Evolutionary conservation across 2,797 vertebrate species (phyloP), one percentile per base, ranked within the genome.

Genomic region (Gallinago stenura): DNA sequence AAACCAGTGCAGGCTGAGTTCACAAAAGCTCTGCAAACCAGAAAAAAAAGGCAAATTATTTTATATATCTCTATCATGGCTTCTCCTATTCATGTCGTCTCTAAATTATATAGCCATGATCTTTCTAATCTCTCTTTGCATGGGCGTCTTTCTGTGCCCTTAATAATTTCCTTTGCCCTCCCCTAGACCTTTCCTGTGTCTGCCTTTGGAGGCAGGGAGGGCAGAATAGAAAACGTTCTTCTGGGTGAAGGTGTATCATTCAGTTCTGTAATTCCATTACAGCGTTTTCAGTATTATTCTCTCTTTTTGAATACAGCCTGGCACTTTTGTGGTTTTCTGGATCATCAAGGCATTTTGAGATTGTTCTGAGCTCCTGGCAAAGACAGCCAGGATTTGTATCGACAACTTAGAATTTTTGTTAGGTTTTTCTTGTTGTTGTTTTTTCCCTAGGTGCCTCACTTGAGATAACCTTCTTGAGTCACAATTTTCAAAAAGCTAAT

Each of bases 111-210:
- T 70, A 82, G 54, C 80, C 79, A 88, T 90, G 89, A 97, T 97
- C 96, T 94, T 95, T 93, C 96, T 96, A 96, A 95, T 95, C 96
- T 97, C 87, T 90, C 91, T 92, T 93, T 58, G 56, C 93, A 90
- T 90, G 85, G 93, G 41, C 0, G 61, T 88, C 39, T 95, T 94
- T 86, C 95, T 82, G 22, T 88, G 91, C 58, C 87, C 83, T 95
- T 94, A 96, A 95, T 97, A 31, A 96, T 95, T 95, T 95, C 83
- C 80, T 93, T 41, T 97, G 96, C 94, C 91, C 93, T 93, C 93
- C 54, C 45, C 16, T 91, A 43, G 94, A 93, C 95, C 83, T 95
- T 86, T 96, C 56, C 83, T 0, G 1, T 76, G 80, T 76, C 91
- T 95, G 85, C 79, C 35, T 83, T 93, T 90, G 0, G 7, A 95